These are phyloP conservation scores for Lepidocyrtinus sp. DNA, from an alignment of 2,888 invertebrate genomes.

Conservation along the genomic window DNA sequence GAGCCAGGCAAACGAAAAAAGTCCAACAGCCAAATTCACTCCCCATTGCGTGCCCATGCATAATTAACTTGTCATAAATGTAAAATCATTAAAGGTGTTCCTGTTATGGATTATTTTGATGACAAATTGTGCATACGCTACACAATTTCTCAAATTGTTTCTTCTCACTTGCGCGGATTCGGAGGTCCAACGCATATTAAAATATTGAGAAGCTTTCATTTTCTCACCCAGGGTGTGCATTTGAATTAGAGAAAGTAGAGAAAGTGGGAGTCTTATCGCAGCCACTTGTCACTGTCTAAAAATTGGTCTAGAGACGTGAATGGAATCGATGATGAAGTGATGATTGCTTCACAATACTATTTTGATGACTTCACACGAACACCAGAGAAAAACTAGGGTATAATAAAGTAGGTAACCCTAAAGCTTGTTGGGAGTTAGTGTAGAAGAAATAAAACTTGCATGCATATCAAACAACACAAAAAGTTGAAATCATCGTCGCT, in stretches of 20 bases:
- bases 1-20: too few relatives aligned
- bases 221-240: not conserved
- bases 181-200: too few relatives aligned
- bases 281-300: constrained; percentile 46
- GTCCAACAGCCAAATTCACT: too few relatives aligned
- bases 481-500: too few relatives aligned
- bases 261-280: constrained; percentile 34
- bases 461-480: too few relatives aligned
- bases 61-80: constrained; percentile 40
- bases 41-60: not conserved
- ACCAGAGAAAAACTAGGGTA: constrained; percentile 27
- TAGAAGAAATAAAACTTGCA: too few relatives aligned
- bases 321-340: constrained; percentile 29
- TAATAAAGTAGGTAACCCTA: not conserved
- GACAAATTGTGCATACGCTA: too few relatives aligned
- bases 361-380: too few relatives aligned
- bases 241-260: not conserved
- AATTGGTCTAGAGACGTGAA: constrained; percentile 38
- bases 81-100: constrained; percentile 18
- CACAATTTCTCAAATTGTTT: too few relatives aligned
- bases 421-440: not conserved
- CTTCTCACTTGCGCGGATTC: too few relatives aligned
- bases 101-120: too few relatives aligned
- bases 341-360: constrained; percentile 26
- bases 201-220: constrained; percentile 3